These are phyloP conservation scores for Beris morrisii DNA, from an alignment of 2,888 invertebrate species.

Conservation along the genomic window DNA sequence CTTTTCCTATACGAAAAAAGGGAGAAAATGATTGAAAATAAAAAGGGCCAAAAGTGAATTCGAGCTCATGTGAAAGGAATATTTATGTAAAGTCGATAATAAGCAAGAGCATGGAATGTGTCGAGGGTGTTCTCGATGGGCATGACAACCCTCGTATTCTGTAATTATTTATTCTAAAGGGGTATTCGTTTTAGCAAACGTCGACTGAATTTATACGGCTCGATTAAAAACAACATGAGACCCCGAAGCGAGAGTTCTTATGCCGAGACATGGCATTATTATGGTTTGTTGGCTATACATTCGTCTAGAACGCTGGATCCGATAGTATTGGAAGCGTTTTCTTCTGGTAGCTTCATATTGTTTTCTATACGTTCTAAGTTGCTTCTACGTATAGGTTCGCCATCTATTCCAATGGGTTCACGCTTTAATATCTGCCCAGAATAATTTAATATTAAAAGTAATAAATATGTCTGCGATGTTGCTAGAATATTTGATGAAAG, in stretches of 20 bases:
- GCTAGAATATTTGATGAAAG: not conserved
- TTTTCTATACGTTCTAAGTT: too few species aligned
- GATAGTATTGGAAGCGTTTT: too few species aligned
- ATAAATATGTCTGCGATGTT: conserved; percentile 34
- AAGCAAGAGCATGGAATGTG: conserved; percentile 5
- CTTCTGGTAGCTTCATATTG: too few species aligned
- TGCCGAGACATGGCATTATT: not conserved
- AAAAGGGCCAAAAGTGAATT: not conserved
- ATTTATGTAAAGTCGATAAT: conserved; percentile 17
- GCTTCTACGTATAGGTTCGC: too few species aligned
- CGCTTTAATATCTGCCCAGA: conserved; percentile 34
- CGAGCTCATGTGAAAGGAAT: conserved; percentile 19
- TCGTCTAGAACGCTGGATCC: too few species aligned
- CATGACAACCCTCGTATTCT: conserved; percentile 28
- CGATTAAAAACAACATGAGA: conserved; percentile 35
- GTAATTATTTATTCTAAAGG: conserved; percentile 39
- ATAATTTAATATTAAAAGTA: conserved; percentile 36
- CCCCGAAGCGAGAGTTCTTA: conserved; percentile 5
- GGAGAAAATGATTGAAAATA: conserved; percentile 8
- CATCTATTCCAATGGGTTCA: conserved; percentile 10
- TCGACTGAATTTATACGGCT: conserved; percentile 39
- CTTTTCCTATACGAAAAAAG: not conserved
- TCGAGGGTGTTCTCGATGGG: conserved; percentile 4
- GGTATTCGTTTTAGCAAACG: conserved; percentile 37
- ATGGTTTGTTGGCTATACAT: too few species aligned